Evolutionary conservation across 1,140 invertebrate species (phyloP), one percentile per base, ranked within the genome.

Genomic region (Penaeus indicus): DNA sequence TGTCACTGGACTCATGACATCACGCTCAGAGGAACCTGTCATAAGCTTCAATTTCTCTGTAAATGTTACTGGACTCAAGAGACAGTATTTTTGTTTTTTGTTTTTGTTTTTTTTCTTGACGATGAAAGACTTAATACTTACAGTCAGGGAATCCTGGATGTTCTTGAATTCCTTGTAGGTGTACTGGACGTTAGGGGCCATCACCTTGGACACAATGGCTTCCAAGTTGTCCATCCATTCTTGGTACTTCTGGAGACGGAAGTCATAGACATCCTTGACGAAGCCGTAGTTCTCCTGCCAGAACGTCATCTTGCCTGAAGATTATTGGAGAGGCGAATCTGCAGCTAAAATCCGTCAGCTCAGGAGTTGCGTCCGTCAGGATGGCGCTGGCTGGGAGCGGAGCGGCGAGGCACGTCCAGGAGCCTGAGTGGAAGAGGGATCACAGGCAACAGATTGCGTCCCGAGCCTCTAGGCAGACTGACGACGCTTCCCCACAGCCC

Each of bases 181-280:
- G 86, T 91, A 91, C 90, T 91, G 90, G 82, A 88, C 88, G 69
- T 91, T 91, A 42, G 83, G 91, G 3, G 90, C 88, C 89, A 91
- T 88, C 42, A 91, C 91, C 67, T 91, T 90, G 47, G 88, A 75
- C 64, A 91, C 90, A 86, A 91, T 91, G 38, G 83, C 90, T 80
- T 91, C 91, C 75, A 91, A 81, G 80, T 91, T 91, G 78, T 91
- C 91, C 91, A 91, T 91, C 91, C 91, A 91, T 86, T 91, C 91
- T 38, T 89, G 91, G 88, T 91, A 91, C 87, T 91, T 91, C 47
- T 88, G 83, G 67, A 90, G 88, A 54, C 91, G 90, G 91, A 91
- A 91, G 80, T 91, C 90, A 64, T 91, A 91, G 83, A 91, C 91
- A 77, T 91, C 91, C 88, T 91, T 91, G 47, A 91, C 91, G 85